Conservation (phyloP, 1,140 invertebrate species). For the Leptinotarsa undecemlineata region DNA sequence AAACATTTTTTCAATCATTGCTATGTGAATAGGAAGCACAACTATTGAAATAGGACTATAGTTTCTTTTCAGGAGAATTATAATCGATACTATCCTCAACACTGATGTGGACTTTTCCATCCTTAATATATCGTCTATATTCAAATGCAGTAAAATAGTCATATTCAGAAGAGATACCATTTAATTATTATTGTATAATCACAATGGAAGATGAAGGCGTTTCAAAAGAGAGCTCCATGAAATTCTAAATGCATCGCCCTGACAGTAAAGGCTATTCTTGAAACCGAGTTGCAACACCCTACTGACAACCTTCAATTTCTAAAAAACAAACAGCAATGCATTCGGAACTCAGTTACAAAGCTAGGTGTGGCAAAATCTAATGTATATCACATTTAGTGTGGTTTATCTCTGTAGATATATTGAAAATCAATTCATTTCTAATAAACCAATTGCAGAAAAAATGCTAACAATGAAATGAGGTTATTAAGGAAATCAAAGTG, state of each 20-base stretch:
- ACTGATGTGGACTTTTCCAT: no score
- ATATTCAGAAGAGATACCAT: no score
- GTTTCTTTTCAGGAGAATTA: no score
- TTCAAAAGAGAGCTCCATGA: background rate
- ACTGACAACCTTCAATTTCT: slow-evolving; percentile 15
- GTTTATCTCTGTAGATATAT: slow-evolving; percentile 4
- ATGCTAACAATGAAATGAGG: slow-evolving; percentile 5
- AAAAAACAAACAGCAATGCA: slow-evolving; percentile 7
- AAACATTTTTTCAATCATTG: no score
- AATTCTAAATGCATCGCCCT: slow-evolving; percentile 18
- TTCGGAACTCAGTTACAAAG: slow-evolving; percentile 10
- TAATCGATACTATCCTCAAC: no score
- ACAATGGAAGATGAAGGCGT: slow-evolving; percentile 4
- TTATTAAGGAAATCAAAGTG: background rate
- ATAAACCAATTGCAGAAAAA: slow-evolving; percentile 5
- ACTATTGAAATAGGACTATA: no score
- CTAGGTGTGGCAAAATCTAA: slow-evolving; percentile 19
- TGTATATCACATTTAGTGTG: slow-evolving; percentile 22
- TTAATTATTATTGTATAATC: no score
- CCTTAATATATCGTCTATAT: no score
- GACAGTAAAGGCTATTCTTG: slow-evolving; percentile 15
- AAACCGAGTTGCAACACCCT: slow-evolving; percentile 12
- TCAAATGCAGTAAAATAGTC: no score
- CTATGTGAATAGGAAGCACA: no score
- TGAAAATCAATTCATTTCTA: background rate